Conservation (phyloP, 1,140 invertebrate genomes). For the Watersipora subatra region DNA sequence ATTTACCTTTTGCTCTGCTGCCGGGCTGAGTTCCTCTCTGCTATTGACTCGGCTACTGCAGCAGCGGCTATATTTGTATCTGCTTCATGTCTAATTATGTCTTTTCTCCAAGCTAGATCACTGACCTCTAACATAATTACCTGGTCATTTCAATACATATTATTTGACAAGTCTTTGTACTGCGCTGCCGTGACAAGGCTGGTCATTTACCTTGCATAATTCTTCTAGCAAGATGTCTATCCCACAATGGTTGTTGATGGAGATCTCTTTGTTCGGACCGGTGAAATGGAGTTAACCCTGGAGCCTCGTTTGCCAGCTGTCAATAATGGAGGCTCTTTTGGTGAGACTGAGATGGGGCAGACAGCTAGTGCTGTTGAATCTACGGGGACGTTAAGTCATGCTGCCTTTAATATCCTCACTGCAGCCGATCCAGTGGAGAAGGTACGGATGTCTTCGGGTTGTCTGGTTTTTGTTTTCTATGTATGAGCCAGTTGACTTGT, state of each 20-base stretch:
- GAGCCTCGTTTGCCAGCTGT: background rate
- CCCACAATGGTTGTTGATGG: constrained; percentile 12
- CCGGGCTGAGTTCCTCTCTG: constrained; percentile 6
- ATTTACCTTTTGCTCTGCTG: background rate
- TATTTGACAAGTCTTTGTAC: too few species aligned
- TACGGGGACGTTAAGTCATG: constrained; percentile 12
- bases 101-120: constrained; percentile 10
- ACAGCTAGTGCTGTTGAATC: background rate
- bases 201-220: too few species aligned
- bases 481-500: too few species aligned
- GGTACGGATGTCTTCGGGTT: background rate
- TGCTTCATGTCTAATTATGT: constrained; percentile 9
- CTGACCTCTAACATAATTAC: too few species aligned
- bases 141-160: too few species aligned
- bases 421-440: constrained; percentile 15
- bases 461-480: background rate
- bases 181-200: too few species aligned
- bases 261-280: constrained; percentile 13
- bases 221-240: background rate
- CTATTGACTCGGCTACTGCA: constrained; percentile 8
- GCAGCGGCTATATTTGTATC: constrained; percentile 13
- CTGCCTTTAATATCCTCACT: constrained; percentile 15
- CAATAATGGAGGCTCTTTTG: background rate
- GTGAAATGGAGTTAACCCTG: constrained; percentile 11
- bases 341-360: background rate